These are phyloP conservation scores for Anoura caudifer DNA, from an alignment of 2,113 vertebrate genomes.

Conservation along the genomic window DNA sequence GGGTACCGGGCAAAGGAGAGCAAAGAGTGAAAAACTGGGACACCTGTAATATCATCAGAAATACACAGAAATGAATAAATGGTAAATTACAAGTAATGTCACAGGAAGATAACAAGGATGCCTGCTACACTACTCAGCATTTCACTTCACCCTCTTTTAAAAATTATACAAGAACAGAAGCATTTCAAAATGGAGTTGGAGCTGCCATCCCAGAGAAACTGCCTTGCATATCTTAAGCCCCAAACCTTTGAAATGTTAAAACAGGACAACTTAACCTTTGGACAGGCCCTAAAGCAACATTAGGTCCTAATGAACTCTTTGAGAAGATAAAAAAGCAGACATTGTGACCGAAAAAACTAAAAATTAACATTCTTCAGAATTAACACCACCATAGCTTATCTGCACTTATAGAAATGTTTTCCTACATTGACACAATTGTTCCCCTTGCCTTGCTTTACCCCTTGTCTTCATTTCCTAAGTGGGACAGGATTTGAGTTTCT, in stretches of 20 bases:
- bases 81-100: neutral
- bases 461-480: neutral
- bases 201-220: neutral
- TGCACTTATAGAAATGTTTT: neutral
- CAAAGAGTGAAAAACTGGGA: too few species aligned
- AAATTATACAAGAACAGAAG: neutral
- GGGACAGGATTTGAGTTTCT: neutral
- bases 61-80: neutral
- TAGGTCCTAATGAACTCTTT: neutral
- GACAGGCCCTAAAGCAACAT: neutral
- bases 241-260: neutral
- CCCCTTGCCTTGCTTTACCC: neutral
- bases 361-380: neutral
- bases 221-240: neutral
- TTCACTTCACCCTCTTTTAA: neutral
- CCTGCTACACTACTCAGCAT: neutral
- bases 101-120: neutral
- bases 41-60: neutral
- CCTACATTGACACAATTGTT: neutral
- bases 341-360: neutral
- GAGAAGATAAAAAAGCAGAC: neutral
- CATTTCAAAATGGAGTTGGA: neutral
- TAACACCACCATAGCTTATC: neutral
- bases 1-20: too few species aligned
- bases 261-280: neutral